phyloP scores from a whole-genome alignment of 1,140 invertebrate species.

The Nephotettix cincticeps region DNA sequence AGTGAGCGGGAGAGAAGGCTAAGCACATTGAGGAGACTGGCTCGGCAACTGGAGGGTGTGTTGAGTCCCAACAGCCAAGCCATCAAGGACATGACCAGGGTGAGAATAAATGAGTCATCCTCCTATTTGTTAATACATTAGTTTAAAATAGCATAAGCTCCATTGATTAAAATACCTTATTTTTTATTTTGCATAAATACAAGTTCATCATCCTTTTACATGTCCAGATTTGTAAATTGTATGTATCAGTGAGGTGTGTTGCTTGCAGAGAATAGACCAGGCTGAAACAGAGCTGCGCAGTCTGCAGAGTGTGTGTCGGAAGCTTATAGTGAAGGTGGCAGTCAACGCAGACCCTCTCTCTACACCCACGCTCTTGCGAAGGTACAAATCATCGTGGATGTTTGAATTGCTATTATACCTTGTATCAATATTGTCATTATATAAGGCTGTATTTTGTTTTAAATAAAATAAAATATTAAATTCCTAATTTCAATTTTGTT shows the following conservation, averaged over 20 bases:
- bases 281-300: conserved; percentile 76
- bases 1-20: conserved; percentile 70
- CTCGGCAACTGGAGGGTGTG: conserved; percentile 63
- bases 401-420: too few species aligned
- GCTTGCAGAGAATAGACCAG: conserved; percentile 65
- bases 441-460: too few species aligned
- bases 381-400: too few species aligned
- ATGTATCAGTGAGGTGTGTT: background rate
- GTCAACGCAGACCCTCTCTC: conserved; percentile 50
- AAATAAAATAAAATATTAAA: too few species aligned
- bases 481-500: too few species aligned
- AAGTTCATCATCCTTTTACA: background rate
- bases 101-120: conserved; percentile 23
- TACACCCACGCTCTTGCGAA: too few species aligned
- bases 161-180: background rate
- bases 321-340: conserved; percentile 66
- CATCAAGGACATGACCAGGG: conserved; percentile 56
- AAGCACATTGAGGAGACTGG: conserved; percentile 62
- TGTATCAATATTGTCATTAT: too few species aligned
- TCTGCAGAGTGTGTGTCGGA: conserved; percentile 75
- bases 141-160: background rate
- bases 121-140: background rate
- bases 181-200: conserved; percentile 31
- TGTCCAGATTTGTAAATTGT: background rate
- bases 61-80: conserved; percentile 64